phyloP scores from a whole-genome alignment of 2,888 invertebrate genomes.

The Laothoe populi region DNA sequence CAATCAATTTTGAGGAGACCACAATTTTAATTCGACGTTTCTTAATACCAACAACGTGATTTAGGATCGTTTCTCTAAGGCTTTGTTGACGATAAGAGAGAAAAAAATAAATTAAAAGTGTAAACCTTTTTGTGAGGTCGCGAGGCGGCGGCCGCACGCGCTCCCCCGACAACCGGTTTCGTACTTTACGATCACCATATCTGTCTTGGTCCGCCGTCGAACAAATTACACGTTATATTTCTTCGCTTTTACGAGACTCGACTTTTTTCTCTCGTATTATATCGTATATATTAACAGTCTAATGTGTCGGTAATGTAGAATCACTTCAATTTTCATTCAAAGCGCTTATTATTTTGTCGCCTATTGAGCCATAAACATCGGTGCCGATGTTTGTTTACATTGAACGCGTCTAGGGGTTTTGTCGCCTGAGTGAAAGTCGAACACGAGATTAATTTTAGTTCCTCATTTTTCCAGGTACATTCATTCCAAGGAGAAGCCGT shows the following conservation, averaged over 20 bases:
- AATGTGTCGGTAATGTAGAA: constrained; percentile 66
- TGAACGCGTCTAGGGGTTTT: constrained; percentile 44
- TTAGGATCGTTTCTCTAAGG: constrained; percentile 70
- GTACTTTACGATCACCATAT: constrained; percentile 82
- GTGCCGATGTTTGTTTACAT: constrained; percentile 58
- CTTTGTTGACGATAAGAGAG: constrained; percentile 77
- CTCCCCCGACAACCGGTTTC: constrained; percentile 75
- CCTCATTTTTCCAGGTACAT: constrained; percentile 91
- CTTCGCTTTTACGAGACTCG: constrained; percentile 81
- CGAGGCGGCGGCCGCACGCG: constrained; percentile 79
- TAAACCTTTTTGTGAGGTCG: constrained; percentile 84
- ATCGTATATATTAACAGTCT: constrained; percentile 67
- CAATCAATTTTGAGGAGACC: constrained; percentile 45
- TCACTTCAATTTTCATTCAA: constrained; percentile 65
- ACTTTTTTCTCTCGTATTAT: constrained; percentile 68
- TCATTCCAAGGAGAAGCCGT: constrained; percentile 99
- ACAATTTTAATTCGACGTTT: constrained; percentile 67
- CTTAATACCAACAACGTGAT: constrained; percentile 73
- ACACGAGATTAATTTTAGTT: constrained; percentile 37
- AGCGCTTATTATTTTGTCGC: constrained; percentile 56
- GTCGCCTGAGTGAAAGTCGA: constrained; percentile 56
- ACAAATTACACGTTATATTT: constrained; percentile 84
- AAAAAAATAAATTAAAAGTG: constrained; percentile 74
- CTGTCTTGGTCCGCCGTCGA: constrained; percentile 79
- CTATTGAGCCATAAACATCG: constrained; percentile 59